Evolutionary conservation across 2,113 vertebrate species (phyloP), one percentile per base, ranked within the genome.

Genomic region (Leptodactylus fuscus): DNA sequence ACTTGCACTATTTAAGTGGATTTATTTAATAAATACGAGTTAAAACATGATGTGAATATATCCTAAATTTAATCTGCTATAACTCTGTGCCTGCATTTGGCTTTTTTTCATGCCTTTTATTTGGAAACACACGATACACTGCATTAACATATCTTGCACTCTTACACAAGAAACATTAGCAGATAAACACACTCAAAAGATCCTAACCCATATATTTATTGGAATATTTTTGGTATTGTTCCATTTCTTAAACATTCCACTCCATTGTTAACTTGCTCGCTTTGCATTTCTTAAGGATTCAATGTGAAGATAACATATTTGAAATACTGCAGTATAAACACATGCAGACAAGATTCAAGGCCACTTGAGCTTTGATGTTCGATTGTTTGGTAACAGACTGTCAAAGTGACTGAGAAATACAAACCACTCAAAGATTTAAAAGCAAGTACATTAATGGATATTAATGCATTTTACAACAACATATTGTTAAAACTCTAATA

Each of bases 241-340:
- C 58, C 46, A 18, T n/a, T 44, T 48, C 69, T 81, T 51, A 41
- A 6, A 32, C 60, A 69, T 69, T 62, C 55, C 55, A 44, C 3
- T 22, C 15, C 20, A 29, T 48, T 67, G 60, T 69, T 69, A 32
- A 18, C 24, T 32, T 48, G 36, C 24, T 48, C 36, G 62, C 11
- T 41, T 48, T 81, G 79, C 55, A 69, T 46, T 81, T n/a, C n/a
- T n/a, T n/a, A n/a, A n/a, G n/a, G n/a, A n/a, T 38, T 32, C 29
- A 29, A 65, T 49, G 27, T 32, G 60, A 55, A 55, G 20, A n/a
- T 78, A 7, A 29, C 7, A 38, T 34, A n/a, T 36, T 16, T 77
- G 29, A 78, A 78, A 13, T 78, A 11, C 27, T 77, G 49, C 18
- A 22, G 48, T 10, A 22, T 18, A 22, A 36, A 36, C 36, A 29